Conservation (phyloP, 1,140 invertebrate species). For the Geopemphigus sp. region DNA sequence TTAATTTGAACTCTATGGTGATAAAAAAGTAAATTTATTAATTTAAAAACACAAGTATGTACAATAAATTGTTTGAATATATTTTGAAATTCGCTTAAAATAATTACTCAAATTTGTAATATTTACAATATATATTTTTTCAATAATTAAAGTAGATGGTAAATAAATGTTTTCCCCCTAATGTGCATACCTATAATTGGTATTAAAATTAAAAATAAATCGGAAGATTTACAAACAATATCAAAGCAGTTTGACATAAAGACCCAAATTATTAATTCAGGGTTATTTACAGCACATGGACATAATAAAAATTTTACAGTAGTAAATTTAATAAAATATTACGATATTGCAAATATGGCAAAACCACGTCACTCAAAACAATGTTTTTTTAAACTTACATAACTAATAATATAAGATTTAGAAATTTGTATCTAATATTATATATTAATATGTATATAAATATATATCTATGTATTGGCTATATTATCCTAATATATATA, state of each 20-base stretch:
- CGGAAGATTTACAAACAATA: slow-evolving; percentile 41
- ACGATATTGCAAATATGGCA: slow-evolving; percentile 35
- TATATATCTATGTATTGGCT: slow-evolving; percentile 33
- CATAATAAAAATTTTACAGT: slow-evolving; percentile 11
- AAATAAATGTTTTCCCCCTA: slow-evolving; percentile 24
- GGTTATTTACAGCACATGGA: slow-evolving; percentile 26
- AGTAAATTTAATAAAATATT: slow-evolving; percentile 31
- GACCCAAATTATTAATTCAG: slow-evolving; percentile 14
- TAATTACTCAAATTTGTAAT: slow-evolving; percentile 34
- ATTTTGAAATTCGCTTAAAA: slow-evolving; percentile 27
- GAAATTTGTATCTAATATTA: slow-evolving; percentile 33
- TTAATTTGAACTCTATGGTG: slow-evolving; percentile 55
- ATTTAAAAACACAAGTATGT: slow-evolving; percentile 10
- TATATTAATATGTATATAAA: slow-evolving; percentile 29
- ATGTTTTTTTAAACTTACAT: slow-evolving; percentile 22
- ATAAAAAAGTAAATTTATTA: slow-evolving; percentile 18
- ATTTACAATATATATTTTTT: slow-evolving; percentile 41
- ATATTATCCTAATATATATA: slow-evolving; percentile 33
- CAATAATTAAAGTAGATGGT: slow-evolving; percentile 20
- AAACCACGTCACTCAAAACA: slow-evolving; percentile 38
- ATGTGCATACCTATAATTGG: slow-evolving; percentile 30
- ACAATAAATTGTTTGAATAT: slow-evolving; percentile 45
- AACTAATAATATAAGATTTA: slow-evolving; percentile 34
- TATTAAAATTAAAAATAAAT: slow-evolving; percentile 14
- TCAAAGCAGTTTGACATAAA: slow-evolving; percentile 26